Evolutionary conservation across 1,140 invertebrate genomes (phyloP).

Genomic region (Drosophila tropicalis): DNA sequence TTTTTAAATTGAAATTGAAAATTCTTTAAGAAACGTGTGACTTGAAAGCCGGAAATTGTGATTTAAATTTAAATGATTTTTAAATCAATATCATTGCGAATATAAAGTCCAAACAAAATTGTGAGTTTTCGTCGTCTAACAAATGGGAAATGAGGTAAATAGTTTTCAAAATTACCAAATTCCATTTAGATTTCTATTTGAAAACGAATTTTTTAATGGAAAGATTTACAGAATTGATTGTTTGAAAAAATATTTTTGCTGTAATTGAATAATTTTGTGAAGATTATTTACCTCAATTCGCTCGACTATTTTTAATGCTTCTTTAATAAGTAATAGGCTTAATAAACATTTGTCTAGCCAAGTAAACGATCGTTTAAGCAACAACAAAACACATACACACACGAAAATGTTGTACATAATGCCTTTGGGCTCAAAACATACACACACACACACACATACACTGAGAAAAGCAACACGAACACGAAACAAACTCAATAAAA

Average conservation of each 20-base stretch:
- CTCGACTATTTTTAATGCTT: slow-evolving; percentile 17
- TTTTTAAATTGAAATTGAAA: slow-evolving; percentile 3
- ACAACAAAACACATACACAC: slow-evolving; percentile 41
- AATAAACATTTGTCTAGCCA: slow-evolving; percentile 70
- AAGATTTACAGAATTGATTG: too few relatives aligned
- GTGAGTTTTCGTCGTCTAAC: not conserved
- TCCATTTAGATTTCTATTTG: too few relatives aligned
- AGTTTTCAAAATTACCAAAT: slow-evolving; percentile 18
- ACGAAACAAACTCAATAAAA: slow-evolving; percentile 20
- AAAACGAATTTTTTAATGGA: too few relatives aligned
- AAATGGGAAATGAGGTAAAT: slow-evolving; percentile 6
- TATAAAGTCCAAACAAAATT: slow-evolving; percentile 6
- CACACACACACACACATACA: slow-evolving; percentile 35
- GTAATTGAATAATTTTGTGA: slow-evolving; percentile 13
- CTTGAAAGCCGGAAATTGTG: slow-evolving; percentile 29
- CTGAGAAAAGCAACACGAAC: slow-evolving; percentile 31
- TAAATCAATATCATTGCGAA: slow-evolving; percentile 1
- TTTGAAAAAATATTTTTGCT: slow-evolving; percentile 1
- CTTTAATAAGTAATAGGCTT: slow-evolving; percentile 52
- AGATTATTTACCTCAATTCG: slow-evolving; percentile 32
- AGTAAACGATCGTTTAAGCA: slow-evolving; percentile 72
- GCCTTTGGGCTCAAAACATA: slow-evolving; percentile 41
- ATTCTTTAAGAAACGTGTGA: slow-evolving; percentile 8
- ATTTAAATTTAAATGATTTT: slow-evolving; percentile 36
- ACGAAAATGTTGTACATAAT: slow-evolving; percentile 72